These are phyloP conservation scores for Clistopyga incitator DNA, from an alignment of 2,888 invertebrate genomes.

Conservation along the genomic window DNA sequence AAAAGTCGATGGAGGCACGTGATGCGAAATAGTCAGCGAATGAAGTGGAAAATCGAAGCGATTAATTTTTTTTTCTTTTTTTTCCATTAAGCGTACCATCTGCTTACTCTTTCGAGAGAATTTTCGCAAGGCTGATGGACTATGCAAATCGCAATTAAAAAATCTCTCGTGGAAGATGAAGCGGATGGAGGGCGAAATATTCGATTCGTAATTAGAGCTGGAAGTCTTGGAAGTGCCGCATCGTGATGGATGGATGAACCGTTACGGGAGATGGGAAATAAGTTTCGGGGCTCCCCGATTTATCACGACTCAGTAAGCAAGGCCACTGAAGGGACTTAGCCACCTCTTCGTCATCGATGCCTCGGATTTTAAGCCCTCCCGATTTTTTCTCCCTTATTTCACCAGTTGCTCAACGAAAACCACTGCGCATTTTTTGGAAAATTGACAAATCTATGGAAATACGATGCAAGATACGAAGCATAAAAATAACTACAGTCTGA, in stretches of 20 bases:
- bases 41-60: neutral
- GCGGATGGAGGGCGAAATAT: slow-evolving; percentile 50
- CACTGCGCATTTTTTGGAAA: neutral
- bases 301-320: slow-evolving; percentile 53
- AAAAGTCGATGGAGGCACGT: neutral
- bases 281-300: slow-evolving; percentile 48
- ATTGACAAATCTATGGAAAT: neutral
- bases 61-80: slow-evolving; percentile 3
- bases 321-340: slow-evolving; percentile 28
- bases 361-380: slow-evolving; percentile 1
- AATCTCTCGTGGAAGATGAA: slow-evolving; percentile 43
- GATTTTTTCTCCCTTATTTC: neutral
- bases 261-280: slow-evolving; percentile 39
- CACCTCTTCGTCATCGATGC: slow-evolving; percentile 31
- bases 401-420: neutral
- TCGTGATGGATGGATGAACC: slow-evolving; percentile 41
- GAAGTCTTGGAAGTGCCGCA: slow-evolving; percentile 54
- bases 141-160: slow-evolving; percentile 65
- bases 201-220: slow-evolving; percentile 61
- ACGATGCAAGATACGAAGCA: neutral
- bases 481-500: neutral
- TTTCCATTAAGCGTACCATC: neutral
- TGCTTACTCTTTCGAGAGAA: slow-evolving; percentile 27
- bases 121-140: slow-evolving; percentile 45
- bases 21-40: too few species aligned